Percentiles rank a stretch among this genome's conserved stretches.
phyloP scores from a whole-genome alignment of 2,888 invertebrate genomes.

The Zelleria hepariella region DNA sequence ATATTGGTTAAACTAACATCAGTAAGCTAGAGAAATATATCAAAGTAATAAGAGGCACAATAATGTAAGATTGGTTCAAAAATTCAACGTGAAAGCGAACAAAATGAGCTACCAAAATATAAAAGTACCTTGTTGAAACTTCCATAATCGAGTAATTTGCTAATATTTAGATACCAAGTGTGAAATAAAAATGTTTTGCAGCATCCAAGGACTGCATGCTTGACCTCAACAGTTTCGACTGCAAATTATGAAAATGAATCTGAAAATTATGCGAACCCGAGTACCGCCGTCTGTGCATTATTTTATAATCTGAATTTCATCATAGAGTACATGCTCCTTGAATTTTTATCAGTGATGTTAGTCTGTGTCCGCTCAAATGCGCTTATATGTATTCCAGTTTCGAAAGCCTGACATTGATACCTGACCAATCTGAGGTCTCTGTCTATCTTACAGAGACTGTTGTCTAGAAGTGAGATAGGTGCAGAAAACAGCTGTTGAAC shows the following conservation, averaged over 20 bases:
- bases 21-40: too few species aligned
- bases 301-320: slow-evolving; percentile 60
- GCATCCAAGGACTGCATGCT: slow-evolving; percentile 18
- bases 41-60: too few species aligned
- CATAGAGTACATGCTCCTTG: slow-evolving; percentile 57
- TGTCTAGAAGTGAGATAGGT: background rate
- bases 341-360: slow-evolving; percentile 59
- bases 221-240: slow-evolving; percentile 55
- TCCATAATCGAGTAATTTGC: background rate
- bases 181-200: background rate
- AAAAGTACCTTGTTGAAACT: too few species aligned
- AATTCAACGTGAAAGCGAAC: too few species aligned
- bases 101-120: too few species aligned
- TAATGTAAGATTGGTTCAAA: too few species aligned
- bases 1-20: too few species aligned
- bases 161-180: background rate
- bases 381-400: slow-evolving; percentile 9
- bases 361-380: slow-evolving; percentile 26
- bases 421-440: background rate
- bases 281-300: slow-evolving; percentile 63
- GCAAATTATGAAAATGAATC: slow-evolving; percentile 69
- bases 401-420: background rate
- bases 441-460: background rate
- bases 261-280: slow-evolving; percentile 62
- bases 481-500: slow-evolving; percentile 21